Base-by-base conservation (phyloP, 2,888 invertebrate genomes). In the Bellardia bayeri region DNA sequence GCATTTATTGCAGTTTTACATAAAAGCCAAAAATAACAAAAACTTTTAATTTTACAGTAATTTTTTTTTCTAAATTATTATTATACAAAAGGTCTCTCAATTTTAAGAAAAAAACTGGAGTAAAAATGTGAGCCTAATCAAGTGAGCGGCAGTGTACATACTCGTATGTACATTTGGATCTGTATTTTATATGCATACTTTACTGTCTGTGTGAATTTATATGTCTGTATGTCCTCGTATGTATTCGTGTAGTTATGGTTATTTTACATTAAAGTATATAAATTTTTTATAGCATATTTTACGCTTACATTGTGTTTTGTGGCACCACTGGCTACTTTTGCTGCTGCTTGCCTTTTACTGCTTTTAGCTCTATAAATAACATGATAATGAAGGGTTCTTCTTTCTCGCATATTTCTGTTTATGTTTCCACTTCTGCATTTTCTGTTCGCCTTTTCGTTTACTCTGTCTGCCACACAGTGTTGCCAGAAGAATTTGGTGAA, bases 231-330 rank as follows among this genome's bases (percentile, higher is more conserved):
- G 23, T 61, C 33, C n/a, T 11, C 23, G 23, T 33, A 45, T 42
- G 42, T 30, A 33, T 16, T 61, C 33, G 49, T 49, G 11, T 64
- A 51, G 40, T 69, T 40, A 61, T 68, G 58, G 58, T 64, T 45
- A 54, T 42, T 66, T 56, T 51, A 51, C 58, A 81, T 76, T 66
- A 58, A 71, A 51, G 16, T 66, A 56, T 45, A 78, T 58, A 66
- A 78, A 68, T 61, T 78, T 45, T 79, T 74, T 74, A 81, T 76
- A 58, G 56, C 56, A 45, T 69, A 64, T 54, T 79, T 82, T 66
- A 76, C 42, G 64, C 33, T 76, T 80, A 71, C 76, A 80, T 80
- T 80, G 66, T 61, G 71, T 45, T 56, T 64, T 7, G 11, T 64
- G 45, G 72, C 49, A 49, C 33, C 14, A 45, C 69, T 45, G 74